Percentiles rank a stretch among this genome's conserved stretches.
phyloP scores from a whole-genome alignment of 1,140 invertebrate species.

The Rhagoletis zephyria region DNA sequence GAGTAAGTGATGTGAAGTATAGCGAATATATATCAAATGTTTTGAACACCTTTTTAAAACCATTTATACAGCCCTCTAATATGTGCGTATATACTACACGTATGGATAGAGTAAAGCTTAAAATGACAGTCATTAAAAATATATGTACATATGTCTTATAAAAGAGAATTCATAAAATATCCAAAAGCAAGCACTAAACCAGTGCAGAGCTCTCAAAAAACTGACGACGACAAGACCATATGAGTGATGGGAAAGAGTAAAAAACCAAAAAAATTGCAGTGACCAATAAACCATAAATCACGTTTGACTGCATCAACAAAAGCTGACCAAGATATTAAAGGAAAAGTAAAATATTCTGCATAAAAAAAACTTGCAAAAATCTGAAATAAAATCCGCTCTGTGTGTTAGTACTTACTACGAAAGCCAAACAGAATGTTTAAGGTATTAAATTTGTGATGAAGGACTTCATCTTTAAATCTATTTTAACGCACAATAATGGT shows the following conservation, averaged over 20 bases:
- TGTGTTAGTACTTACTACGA: no score
- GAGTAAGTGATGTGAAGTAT: no score
- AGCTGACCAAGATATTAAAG: slow-evolving; percentile 10
- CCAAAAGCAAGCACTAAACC: neutral
- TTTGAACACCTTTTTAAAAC: no score
- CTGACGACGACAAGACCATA: neutral
- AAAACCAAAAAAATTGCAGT: slow-evolving; percentile 19
- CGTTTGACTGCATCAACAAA: slow-evolving; percentile 35
- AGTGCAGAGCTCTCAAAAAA: neutral
- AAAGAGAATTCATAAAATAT: neutral
- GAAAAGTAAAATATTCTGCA: neutral
- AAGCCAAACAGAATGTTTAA: no score
- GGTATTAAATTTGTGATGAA: no score
- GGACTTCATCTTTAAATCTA: no score
- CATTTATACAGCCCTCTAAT: no score
- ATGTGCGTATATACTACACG: no score
- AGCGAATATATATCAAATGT: no score
- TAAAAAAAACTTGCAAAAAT: neutral
- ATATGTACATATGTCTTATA: neutral
- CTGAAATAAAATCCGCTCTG: no score
- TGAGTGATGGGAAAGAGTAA: slow-evolving; percentile 8
- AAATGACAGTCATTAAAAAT: neutral
- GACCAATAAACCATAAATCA: slow-evolving; percentile 48
- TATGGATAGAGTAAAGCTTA: neutral
- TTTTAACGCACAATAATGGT: no score